Evolutionary conservation across 37 sponge, comb jelly and placozoan species (phyloP), one percentile per base, ranked within the genome.

Genomic region (Beroe ovata): DNA sequence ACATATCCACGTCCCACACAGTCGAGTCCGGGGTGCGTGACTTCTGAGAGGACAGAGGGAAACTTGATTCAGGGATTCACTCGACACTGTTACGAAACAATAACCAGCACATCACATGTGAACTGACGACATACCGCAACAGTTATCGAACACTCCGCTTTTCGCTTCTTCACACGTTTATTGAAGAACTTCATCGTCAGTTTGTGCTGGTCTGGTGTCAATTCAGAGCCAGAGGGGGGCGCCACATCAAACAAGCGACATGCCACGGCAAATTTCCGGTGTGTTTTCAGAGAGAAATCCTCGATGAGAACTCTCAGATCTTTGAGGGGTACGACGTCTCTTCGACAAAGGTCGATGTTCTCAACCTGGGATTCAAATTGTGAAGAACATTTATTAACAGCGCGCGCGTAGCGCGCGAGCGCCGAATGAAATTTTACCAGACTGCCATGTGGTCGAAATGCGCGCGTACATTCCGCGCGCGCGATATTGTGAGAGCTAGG

Each of bases 231-330:
- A 18, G 29, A 34, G 32, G 34, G 2, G 1, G 69, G 69, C 6
- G 14, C 69, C 11, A 66, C 36, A 30, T 66, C 69, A 30, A 34
- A 66, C 8, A 66, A 32, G 29, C 36, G 33, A 33, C 69, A 66
- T 4, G 69, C 4, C 32, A 66, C 33, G 2, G 69, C 69, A 32
- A 66, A 66, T 37, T 66, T 66, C 16, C 36, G 36, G 8, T 29
- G 32, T 11, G 36, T 25, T 29, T 29, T 6, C 36, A 66, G 36
- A 66, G 69, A 66, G 36, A 34, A 66, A 30, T 66, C 69, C 16
- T 26, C 69, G 33, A 66, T 66, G 16, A 66, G 69, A 1, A 66
- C 36, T 33, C 34, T 66, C 35, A 66, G 16, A 30, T 66, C 30
- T 4, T 33, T 29, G 11, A 34, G 6, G 25, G 69, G 34, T 0